phyloP scores from a whole-genome alignment of 2,797 vertebrate genomes.

The Clamator glandarius region DNA sequence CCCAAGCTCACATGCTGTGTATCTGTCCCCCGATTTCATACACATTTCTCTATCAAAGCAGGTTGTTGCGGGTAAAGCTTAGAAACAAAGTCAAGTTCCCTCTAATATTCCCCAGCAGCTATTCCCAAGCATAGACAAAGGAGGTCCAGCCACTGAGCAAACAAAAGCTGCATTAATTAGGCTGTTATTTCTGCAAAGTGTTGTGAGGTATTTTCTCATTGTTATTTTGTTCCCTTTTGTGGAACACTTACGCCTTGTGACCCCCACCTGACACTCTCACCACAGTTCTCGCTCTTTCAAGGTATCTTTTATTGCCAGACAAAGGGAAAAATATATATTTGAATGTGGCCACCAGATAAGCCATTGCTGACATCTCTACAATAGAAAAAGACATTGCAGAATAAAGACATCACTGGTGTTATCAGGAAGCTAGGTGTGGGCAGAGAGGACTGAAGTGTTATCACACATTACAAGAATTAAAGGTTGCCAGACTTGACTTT shows the following conservation, averaged over 20 bases:
- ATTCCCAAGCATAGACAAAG: not conserved
- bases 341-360: slow-evolving; percentile 28
- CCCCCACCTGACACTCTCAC: slow-evolving; percentile 63
- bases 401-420: slow-evolving; percentile 8
- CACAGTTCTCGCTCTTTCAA: slow-evolving; percentile 54
- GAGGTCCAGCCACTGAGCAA: slow-evolving; percentile 20
- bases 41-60: slow-evolving; percentile 38
- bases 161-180: slow-evolving; percentile 53
- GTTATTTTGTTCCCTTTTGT: slow-evolving; percentile 48
- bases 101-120: not conserved
- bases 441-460: not conserved
- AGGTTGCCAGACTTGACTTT: slow-evolving; percentile 16
- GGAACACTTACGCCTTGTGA: not conserved
- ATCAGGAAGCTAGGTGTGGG: not conserved
- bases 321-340: slow-evolving; percentile 56
- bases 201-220: slow-evolving; percentile 57
- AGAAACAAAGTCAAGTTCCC: slow-evolving; percentile 33
- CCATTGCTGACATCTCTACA: slow-evolving; percentile 10
- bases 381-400: slow-evolving; percentile 2
- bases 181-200: slow-evolving; percentile 44
- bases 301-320: slow-evolving; percentile 54
- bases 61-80: not conserved
- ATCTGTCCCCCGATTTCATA: slow-evolving; percentile 13
- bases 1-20: not conserved
- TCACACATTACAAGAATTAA: slow-evolving; percentile 13